Evolutionary conservation across 2,797 vertebrate species (phyloP).

Genomic region (Malacoctenus gilli): DNA sequence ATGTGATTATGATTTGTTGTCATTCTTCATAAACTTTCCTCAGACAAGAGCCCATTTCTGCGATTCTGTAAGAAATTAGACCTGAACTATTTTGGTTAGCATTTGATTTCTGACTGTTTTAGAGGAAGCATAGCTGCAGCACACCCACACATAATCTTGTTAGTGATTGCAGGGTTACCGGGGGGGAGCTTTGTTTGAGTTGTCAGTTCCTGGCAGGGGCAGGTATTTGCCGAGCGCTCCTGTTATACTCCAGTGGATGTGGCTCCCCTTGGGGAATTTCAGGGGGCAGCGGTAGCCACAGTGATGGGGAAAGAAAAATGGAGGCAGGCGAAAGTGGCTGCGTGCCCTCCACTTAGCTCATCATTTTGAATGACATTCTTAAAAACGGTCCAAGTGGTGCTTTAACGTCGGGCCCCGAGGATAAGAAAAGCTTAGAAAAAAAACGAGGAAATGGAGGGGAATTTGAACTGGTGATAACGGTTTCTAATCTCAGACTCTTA

Average conservation of each 20-base stretch:
- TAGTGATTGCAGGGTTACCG: conserved; percentile 48
- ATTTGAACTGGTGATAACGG: conserved; percentile 28
- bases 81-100: conserved; percentile 1
- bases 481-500: conserved; percentile 30
- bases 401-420: conserved; percentile 11
- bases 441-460: conserved; percentile 10
- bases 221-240: conserved; percentile 54
- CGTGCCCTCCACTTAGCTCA: conserved; percentile 45
- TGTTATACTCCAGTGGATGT: conserved; percentile 44
- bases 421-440: conserved; percentile 15
- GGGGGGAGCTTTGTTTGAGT: conserved; percentile 51
- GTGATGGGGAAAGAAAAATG: conserved; percentile 46
- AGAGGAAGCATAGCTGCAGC: conserved; percentile 28
- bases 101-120: conserved; percentile 30
- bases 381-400: conserved; percentile 33
- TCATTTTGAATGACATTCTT: conserved; percentile 54
- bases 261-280: conserved; percentile 43
- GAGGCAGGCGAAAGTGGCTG: conserved; percentile 36
- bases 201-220: conserved; percentile 56
- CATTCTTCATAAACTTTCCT: conserved; percentile 28
- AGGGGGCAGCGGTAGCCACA: conserved; percentile 38
- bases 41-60: conserved; percentile 24
- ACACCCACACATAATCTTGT: conserved; percentile 55
- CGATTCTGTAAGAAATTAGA: conserved; percentile 36
- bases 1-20: conserved; percentile 56